Base-by-base conservation (phyloP, 2,888 invertebrate genomes). In the Xylota segnis region DNA sequence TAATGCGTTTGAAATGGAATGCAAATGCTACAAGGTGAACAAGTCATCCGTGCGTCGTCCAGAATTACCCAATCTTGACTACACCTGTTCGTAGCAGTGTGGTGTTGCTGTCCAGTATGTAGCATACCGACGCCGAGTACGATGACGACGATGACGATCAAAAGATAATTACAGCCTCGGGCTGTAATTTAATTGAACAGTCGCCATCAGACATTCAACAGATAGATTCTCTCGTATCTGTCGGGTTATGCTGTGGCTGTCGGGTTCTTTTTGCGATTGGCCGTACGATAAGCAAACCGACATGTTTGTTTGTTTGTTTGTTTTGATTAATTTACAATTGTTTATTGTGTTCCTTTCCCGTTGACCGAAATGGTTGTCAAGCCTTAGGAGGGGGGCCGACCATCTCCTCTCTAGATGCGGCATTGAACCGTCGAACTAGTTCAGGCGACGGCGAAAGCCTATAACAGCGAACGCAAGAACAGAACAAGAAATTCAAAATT, bases 191-290 rank as follows among this genome's bases (percentile, higher is more conserved):
- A 81, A 86, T 82, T 86, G 81, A 86, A 86, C 86, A 72, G 81
- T 86, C 86, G 82, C 81, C 71, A 75, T 71, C 56, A 68, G 71
- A 59, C 84, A 84, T 84, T 84, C 84, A 84, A 84, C 84, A 84
- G 84, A 84, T 84, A 81, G 54, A 79, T 76, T 70, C 84, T 59
- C 32, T 43, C 45, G 71, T 81, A 59, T 75, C 71, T 71, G 56
- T 63, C 59, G 71, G 32, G 58, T 18, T 18, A 18, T 27, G 63
- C 23, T 59, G 14, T 18, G 40, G 16, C 37, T 37, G 37, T 12
- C n/a, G 34, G 47, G 29, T 63, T 59, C 27, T 52, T 12, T 14
- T 58, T 59, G 14, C 14, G 84, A 84, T 84, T 66, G 84, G 70
- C n/a, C 54, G 59, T 23, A 71, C 71, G 84, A 84, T 84, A 84